These are phyloP conservation scores for Lophotriccus pileatus DNA, from an alignment of 2,797 vertebrate species.

Conservation along the genomic window DNA sequence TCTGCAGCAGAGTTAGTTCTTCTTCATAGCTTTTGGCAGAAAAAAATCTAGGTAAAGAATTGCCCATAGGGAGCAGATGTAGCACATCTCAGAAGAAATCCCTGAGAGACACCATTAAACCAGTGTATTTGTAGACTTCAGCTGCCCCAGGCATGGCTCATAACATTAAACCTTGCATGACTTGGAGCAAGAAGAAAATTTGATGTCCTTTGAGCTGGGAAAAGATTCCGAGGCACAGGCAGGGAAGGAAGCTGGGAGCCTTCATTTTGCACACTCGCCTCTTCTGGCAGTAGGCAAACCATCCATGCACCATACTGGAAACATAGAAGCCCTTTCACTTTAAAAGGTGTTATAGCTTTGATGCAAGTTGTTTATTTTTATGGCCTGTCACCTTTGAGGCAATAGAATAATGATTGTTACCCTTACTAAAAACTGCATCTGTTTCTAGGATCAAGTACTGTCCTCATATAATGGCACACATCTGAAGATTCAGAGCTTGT, in stretches of 20 bases:
- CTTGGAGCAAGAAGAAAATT: neutral
- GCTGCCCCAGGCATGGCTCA: neutral
- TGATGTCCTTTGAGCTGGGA: neutral
- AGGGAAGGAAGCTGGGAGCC: neutral
- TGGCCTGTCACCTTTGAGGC: neutral
- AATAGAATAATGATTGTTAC: neutral
- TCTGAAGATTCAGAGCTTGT: neutral
- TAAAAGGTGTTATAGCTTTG: neutral
- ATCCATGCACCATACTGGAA: neutral
- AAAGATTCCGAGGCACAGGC: neutral
- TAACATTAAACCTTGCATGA: neutral
- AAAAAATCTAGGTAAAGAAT: neutral
- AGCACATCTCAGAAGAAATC: neutral
- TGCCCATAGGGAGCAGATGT: neutral
- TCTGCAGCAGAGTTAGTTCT: neutral
- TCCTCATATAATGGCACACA: neutral
- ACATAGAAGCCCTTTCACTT: neutral
- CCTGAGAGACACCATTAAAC: neutral
- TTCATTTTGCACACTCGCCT: neutral
- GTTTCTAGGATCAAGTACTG: neutral
- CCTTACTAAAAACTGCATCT: neutral
- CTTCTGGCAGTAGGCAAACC: neutral
- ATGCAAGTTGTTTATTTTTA: slow-evolving; percentile 6
- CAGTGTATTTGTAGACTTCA: neutral
- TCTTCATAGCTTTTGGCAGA: neutral